These are phyloP conservation scores for Cepaea nemoralis DNA, from an alignment of 1,140 invertebrate genomes.

Conservation along the genomic window DNA sequence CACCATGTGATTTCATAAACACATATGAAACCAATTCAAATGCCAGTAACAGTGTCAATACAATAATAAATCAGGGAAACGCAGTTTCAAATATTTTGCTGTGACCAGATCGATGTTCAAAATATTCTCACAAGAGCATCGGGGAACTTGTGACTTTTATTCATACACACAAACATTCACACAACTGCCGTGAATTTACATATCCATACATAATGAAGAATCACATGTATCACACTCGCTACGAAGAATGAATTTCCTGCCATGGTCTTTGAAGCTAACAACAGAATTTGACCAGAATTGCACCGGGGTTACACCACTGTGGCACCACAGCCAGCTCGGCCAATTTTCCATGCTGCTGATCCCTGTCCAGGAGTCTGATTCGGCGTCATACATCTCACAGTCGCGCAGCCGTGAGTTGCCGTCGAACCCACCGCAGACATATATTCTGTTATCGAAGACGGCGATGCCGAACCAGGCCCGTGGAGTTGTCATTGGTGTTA, in stretches of 20 bases:
- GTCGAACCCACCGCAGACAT: constrained; percentile 75
- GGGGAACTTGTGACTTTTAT: background rate
- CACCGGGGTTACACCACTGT: constrained; percentile 56
- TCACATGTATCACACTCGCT: too few relatives aligned
- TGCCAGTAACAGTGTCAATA: too few relatives aligned
- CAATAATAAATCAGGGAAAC: too few relatives aligned
- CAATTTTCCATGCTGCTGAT: constrained; percentile 65
- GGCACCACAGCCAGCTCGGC: constrained; percentile 67
- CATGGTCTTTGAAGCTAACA: background rate
- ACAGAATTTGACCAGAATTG: constrained; percentile 14
- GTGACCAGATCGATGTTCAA: too few relatives aligned
- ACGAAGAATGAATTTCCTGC: background rate
- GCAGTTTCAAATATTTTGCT: too few relatives aligned
- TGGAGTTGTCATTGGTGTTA: constrained; percentile 68
- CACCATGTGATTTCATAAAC: too few relatives aligned
- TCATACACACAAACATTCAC: background rate
- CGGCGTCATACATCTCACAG: constrained; percentile 90
- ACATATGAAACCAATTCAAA: too few relatives aligned
- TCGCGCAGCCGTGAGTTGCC: constrained; percentile 81
- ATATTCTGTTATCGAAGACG: constrained; percentile 74
- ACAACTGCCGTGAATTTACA: background rate
- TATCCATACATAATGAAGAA: too few relatives aligned
- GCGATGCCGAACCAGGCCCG: constrained; percentile 68
- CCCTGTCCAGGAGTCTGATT: constrained; percentile 82
- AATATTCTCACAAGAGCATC: too few relatives aligned